Percentiles rank a stretch among this genome's conserved stretches.
phyloP scores from a whole-genome alignment of 2,888 invertebrate species.

The Heteropelma amictum region DNA sequence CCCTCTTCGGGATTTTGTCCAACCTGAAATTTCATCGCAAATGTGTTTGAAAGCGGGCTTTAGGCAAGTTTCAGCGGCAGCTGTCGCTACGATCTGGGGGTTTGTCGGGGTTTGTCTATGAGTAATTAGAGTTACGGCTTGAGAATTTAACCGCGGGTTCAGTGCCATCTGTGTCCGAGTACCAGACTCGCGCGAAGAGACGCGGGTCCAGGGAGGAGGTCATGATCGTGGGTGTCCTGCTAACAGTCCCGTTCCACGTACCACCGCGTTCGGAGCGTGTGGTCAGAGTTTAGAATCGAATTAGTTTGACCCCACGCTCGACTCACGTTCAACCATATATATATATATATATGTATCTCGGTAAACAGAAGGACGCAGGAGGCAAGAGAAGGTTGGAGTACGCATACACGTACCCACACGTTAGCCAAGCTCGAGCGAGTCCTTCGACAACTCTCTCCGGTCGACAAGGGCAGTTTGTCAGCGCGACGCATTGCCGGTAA shows the following conservation, averaged over 20 bases:
- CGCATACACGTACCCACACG: constrained; percentile 39
- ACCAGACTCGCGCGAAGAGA: constrained; percentile 42
- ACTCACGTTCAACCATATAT: constrained; percentile 46
- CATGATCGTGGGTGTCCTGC: constrained; percentile 59
- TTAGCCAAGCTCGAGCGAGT: constrained; percentile 53
- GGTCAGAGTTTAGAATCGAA: constrained; percentile 78
- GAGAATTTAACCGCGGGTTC: constrained; percentile 78
- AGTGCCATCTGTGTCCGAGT: constrained; percentile 77
- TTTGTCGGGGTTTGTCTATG: constrained; percentile 75
- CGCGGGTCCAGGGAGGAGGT: constrained; percentile 15
- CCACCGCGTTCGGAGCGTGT: constrained; percentile 63
- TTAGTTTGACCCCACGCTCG: constrained; percentile 76
- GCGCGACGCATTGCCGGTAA: constrained; percentile 51
- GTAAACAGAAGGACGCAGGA: constrained; percentile 51
- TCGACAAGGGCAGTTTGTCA: constrained; percentile 69
- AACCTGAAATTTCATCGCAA: constrained; percentile 15
- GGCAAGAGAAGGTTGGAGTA: constrained; percentile 33
- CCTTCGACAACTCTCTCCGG: constrained; percentile 58
- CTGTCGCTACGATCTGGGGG: constrained; percentile 71
- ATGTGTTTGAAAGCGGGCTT: constrained; percentile 57
- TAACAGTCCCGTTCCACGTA: constrained; percentile 46
- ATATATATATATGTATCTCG: constrained; percentile 28
- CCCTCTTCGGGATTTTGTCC: constrained; percentile 6
- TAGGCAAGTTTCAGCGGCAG: constrained; percentile 76
- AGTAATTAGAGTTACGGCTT: constrained; percentile 78